Percentiles rank a stretch among this genome's conserved stretches.
Conservation (phyloP, 2,113 vertebrate genomes). For the Callocephalon fimbriatum region DNA sequence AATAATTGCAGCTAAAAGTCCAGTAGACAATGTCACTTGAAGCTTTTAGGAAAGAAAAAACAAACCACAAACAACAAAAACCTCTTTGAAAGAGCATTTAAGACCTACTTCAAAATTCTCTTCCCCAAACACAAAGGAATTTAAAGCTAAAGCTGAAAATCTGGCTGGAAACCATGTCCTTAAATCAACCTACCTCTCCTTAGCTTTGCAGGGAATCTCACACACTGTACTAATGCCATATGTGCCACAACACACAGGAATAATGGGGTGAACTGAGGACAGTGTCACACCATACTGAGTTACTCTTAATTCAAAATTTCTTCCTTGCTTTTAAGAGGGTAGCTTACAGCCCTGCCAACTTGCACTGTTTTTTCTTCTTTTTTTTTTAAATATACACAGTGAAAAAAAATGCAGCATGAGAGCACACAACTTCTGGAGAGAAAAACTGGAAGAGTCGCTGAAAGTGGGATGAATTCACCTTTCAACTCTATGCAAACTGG, state of each 20-base stretch:
- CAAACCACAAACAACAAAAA: neutral
- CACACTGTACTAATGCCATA: constrained; percentile 73
- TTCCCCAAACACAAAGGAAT: constrained; percentile 41
- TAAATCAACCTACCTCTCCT: constrained; percentile 72
- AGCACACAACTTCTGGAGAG: constrained; percentile 52
- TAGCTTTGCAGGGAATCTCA: constrained; percentile 73
- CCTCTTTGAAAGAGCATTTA: neutral
- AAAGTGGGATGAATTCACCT: constrained; percentile 27
- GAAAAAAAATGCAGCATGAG: constrained; percentile 10
- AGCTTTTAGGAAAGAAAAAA: neutral
- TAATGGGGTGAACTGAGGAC: constrained; percentile 71
- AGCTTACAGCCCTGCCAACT: constrained; percentile 45
- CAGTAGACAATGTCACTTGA: neutral
- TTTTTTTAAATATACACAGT: constrained; percentile 26
- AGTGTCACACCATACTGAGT: constrained; percentile 62
- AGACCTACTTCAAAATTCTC: constrained; percentile 1
- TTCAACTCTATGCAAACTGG: constrained; percentile 16
- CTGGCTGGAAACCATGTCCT: constrained; percentile 69
- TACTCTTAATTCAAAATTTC: constrained; percentile 63
- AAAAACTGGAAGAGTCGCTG: neutral
- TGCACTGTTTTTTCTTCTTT: neutral
- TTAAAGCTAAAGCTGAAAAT: constrained; percentile 53
- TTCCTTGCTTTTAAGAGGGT: constrained; percentile 10
- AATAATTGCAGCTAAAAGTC: constrained; percentile 6
- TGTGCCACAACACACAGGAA: constrained; percentile 71